Conservation (phyloP, 2,797 vertebrate genomes). For the Anomalospiza imberbis region DNA sequence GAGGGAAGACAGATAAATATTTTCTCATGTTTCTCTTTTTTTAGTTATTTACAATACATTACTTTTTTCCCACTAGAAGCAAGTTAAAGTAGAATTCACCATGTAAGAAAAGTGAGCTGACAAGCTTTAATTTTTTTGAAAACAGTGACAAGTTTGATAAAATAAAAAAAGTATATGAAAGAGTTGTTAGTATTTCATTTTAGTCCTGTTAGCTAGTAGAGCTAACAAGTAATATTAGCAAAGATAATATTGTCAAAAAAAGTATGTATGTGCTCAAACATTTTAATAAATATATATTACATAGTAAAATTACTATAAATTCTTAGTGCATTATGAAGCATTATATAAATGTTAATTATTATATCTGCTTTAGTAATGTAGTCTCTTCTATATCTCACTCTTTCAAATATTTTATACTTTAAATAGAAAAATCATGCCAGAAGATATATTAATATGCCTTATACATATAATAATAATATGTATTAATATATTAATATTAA, state of each 20-base stretch:
- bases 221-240: neutral
- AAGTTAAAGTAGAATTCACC: neutral
- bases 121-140: neutral
- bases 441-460: neutral
- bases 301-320: neutral
- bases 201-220: neutral
- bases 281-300: neutral
- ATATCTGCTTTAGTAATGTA: neutral
- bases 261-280: neutral
- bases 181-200: neutral
- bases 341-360: constrained; percentile 13
- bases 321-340: neutral
- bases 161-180: neutral
- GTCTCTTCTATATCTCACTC: neutral
- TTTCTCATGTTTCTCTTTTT: neutral
- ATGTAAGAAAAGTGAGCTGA: neutral
- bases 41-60: neutral
- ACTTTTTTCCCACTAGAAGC: neutral
- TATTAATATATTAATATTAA: constrained; percentile 11
- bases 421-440: constrained; percentile 22
- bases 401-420: constrained; percentile 7
- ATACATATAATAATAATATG: neutral
- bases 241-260: neutral
- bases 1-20: neutral
- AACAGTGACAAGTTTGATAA: neutral